Evolutionary conservation across 2,797 vertebrate species (phyloP), one percentile per base, ranked within the genome.

Genomic region (Bradypodion ventrale): DNA sequence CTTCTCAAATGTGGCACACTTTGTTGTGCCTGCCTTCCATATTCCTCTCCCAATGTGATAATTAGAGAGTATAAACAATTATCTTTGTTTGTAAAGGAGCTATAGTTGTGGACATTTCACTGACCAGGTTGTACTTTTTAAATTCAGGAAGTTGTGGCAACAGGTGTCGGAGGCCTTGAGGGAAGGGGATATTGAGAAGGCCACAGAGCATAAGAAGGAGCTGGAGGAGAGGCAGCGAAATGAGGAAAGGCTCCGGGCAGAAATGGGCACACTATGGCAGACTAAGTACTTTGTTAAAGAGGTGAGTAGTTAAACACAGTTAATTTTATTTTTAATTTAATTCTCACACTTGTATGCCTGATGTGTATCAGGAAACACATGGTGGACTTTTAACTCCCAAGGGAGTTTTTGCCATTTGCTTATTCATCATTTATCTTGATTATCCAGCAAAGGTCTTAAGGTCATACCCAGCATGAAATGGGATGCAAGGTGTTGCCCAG

Each of bases 221-320:
- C 96, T 99, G 70, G 99, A 99, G 87, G 98, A 99, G 77, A 93
- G 96, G 44, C 99, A 99, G 95, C 95, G 99, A 89, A 96, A 96
- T 0, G 98, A 99, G 89, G 98, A 98, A 93, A 95, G 98, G 66
- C 97, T 97, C 89, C 98, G 98, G 2, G 92, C 90, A 0, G 98
- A 99, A 93, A 98, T 97, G 0, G 97, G 97, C 86, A 96, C 96
- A 0, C 85, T 95, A 0, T 99, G 98, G 98, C 96, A 96, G 92
- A 99, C 98, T 83, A 97, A 97, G 90, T 97, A 98, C 90, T 99
- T 99, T 74, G 93, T 97, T 68, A 97, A 96, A 93, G 98, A 99
- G 95, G 99, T 99, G 93, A 94, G 95, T 70, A 8, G 85, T 56
- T 72, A 60, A 49, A 23, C 16, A 12, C 32, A 66, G n/a, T n/a